phyloP scores from a whole-genome alignment of 1,140 invertebrate genomes.

The Coenobita brevimanus region DNA sequence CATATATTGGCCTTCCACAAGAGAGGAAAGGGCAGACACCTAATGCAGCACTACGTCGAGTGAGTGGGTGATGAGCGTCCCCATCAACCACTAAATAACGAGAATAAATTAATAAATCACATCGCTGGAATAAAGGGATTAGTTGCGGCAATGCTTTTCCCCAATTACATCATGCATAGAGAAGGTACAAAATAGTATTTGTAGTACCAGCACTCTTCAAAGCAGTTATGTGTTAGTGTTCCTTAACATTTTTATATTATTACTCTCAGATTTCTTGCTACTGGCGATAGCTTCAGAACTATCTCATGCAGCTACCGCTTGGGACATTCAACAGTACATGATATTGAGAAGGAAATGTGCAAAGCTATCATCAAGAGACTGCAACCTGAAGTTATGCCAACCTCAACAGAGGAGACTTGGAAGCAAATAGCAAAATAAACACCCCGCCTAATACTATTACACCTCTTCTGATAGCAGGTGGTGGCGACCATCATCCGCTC shows the following conservation, averaged over 20 bases:
- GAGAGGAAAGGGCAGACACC: too few species aligned
- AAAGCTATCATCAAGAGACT: slow-evolving; percentile 16
- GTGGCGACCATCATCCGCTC: too few species aligned
- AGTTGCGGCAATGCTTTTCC: too few species aligned
- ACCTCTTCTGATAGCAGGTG: too few species aligned
- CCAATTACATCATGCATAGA: too few species aligned
- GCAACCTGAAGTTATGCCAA: slow-evolving; percentile 3
- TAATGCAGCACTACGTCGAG: too few species aligned
- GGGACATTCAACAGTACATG: background rate
- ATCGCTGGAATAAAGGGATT: too few species aligned
- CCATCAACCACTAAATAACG: too few species aligned
- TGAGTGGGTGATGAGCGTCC: too few species aligned
- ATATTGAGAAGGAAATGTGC: background rate
- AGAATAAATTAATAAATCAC: too few species aligned
- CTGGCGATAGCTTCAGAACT: slow-evolving; percentile 31
- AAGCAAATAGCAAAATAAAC: slow-evolving; percentile 21
- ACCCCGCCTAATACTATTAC: too few species aligned
- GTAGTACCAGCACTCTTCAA: background rate
- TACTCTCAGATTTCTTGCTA: slow-evolving; percentile 18
- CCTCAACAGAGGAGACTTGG: slow-evolving; percentile 18
- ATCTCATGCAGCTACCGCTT: background rate
- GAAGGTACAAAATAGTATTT: background rate
- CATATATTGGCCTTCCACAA: too few species aligned
- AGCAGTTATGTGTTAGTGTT: background rate
- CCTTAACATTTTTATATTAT: slow-evolving; percentile 5